Evolutionary conservation across 2,888 invertebrate species (phyloP), one percentile per base, ranked within the genome.

Genomic region (Griposia aprilina): DNA sequence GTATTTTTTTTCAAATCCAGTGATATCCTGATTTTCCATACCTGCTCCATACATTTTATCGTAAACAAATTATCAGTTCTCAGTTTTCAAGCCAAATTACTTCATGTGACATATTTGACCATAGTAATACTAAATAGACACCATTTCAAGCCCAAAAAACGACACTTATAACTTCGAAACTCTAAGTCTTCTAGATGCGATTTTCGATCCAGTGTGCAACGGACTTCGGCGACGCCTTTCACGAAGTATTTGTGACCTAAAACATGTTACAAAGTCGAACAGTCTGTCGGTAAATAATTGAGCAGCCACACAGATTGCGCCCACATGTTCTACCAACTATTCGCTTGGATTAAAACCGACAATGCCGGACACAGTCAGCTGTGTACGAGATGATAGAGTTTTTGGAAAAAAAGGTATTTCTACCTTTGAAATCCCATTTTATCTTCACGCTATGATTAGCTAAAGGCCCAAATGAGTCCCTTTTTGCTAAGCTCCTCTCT

Each of bases 261-360:
- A 85, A 71, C 30, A 71, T 45, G 65, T 60, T 66, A 73, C 82
- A 82, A 83, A 82, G 82, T 82, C 13, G 36, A 69, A 72, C 36
- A 13, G 55, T 63, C 36, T 30, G 26, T 55, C 20, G 7, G 41
- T 68, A 73, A 68, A 48, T 65, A 71, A 60, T 26, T 52, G 23
- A 84, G 55, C 11, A 63, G n/a, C 36, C 23, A 15, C 68, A 74
- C 60, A 74, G 48, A 71, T 59, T 63, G 55, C 55, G 15, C 8
- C 17, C 41, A 68, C 82, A 20, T n/a, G 30, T 57, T 45, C n/a
- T 63, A 68, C n/a, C 30, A 67, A 48, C 30, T 20, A 20, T 41
- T 67, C n/a, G 20, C 20, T 60, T 83, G 71, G 79, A 67, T 67
- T 71, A 67, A 78, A 78, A 55, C 48, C 6, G 26, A 57, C 30